Evolutionary conservation across 2,888 invertebrate species (phyloP), one percentile per base, ranked within the genome.

Genomic region (Mesorhabditis sp.): DNA sequence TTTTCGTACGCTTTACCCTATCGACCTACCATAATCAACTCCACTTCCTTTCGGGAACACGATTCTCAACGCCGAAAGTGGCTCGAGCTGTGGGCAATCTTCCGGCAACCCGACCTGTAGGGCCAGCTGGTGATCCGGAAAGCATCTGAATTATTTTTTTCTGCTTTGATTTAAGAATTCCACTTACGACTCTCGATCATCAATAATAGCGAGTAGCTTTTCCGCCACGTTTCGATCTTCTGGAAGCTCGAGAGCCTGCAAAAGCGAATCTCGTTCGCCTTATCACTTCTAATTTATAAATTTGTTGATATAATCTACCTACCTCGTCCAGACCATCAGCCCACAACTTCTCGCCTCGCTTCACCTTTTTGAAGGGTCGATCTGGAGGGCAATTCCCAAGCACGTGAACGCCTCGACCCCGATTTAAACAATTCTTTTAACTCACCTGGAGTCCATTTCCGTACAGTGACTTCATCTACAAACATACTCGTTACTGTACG

Each of bases 371-470:
- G 66, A 76, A 78, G 5, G 80, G 80, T 44, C 69, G 65, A 45
- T 72, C 58, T 4, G 75, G 74, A 4, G 82, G 81, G 69, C 80
- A 79, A 67, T 82, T 82, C 42, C 80, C 76, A 15, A 69, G 67
- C 4, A 73, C 72, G 65, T 73, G 69, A 50, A 69, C 66, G 10
- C 4, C 42, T 67, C 3, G 2, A 50, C n/a, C 10, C n/a, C 3
- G 6, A 6, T 41, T 28, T 1, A 28, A 28, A 28, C 28, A 28
- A 1, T 2, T 1, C 76, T 69, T 66, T 13, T 75, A 71, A 5
- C 4, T 15, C 42, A 70, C 73, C 74, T 62, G 67, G n/a, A 4
- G 70, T 70, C 76, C 78, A 79, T n/a, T 71, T 45, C 3, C 45
- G 50, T 10, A 70, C 69, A 44, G 73, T 70, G 4, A 70, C 50